Base-by-base conservation (phyloP, 2,113 vertebrate species). In the Rafetus swinhoei region DNA sequence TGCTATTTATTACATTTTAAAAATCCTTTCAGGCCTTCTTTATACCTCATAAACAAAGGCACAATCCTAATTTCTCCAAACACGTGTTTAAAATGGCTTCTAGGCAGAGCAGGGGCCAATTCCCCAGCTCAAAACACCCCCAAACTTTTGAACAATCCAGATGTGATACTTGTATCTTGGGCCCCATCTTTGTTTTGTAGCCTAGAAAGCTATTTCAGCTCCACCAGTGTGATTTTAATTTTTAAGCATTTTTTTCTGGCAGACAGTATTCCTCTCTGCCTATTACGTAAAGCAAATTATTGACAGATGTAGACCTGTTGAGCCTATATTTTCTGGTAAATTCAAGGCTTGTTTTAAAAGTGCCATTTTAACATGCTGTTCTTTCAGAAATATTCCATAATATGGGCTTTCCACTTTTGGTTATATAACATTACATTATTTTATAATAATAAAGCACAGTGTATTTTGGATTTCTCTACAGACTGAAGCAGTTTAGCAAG, bases 201-300 rank as follows among this genome's bases (percentile, higher is more conserved):
- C 82, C 60, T 94, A 93, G 79, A 85, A 95, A 95, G 25, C 35
- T 32, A 79, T 92, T 94, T 79, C 85, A 56, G 27, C 96, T 81
- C 84, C 91, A 93, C 52, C 25, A 81, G 65, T 92, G 95, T 88
- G 94, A 97, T 96, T 97, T 97, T 92, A 92, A 89, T 97, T 94
- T 96, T 87, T 95, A 97, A 98, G 93, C 96, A 97, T 84, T 19
- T 88, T 86, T 54, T 96, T 50, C 92, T 97, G 97, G 96, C 97
- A 95, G 79, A 60, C 91, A 89, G 60, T 82, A 97, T 91, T 77
- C 65, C 82, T 94, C 82, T 96, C 90, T 93, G 95, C 82, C 69
- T 29, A 89, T 97, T 96, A 94, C 52, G 59, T 97, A 95, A 88
- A 97, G 84, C 89, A 97, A 97, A 97, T 35, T 55, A 95, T 81